phyloP scores from a whole-genome alignment of 2,797 vertebrate species.

The Decapterus maruadsi region DNA sequence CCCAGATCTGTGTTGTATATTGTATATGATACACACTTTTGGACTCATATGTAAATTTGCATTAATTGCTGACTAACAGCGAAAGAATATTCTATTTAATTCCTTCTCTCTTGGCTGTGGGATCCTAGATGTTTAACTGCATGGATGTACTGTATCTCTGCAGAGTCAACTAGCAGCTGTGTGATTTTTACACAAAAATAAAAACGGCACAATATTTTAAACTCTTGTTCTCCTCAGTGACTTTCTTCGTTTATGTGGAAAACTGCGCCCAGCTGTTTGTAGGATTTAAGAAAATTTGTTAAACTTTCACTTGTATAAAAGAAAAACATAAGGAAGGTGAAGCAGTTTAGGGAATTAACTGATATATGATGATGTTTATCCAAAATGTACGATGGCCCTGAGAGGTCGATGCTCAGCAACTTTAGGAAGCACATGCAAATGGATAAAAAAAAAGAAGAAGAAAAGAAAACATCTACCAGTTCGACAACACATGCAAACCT shows the following conservation, averaged over 20 bases:
- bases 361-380: neutral
- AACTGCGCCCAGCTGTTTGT: neutral
- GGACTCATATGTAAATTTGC: constrained; percentile 96
- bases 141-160: constrained; percentile 96
- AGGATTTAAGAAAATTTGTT: neutral
- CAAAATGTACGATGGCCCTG: neutral
- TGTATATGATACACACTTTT: constrained; percentile 94
- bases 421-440: too few species aligned
- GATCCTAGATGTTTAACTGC: constrained; percentile 96
- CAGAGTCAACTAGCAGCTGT: constrained; percentile 96
- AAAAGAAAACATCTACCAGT: too few species aligned
- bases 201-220: constrained; percentile 97
- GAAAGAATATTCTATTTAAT: constrained; percentile 94
- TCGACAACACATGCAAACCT: too few species aligned
- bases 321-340: neutral
- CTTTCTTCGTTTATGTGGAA: constrained; percentile 12
- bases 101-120: constrained; percentile 94
- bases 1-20: constrained; percentile 89
- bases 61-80: constrained; percentile 98
- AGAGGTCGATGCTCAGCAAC: too few species aligned
- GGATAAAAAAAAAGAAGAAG: too few species aligned
- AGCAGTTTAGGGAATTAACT: neutral
- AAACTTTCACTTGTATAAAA: too few species aligned
- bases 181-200: constrained; percentile 98
- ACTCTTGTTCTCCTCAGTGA: constrained; percentile 58